These are phyloP conservation scores for Mus minutoides DNA, from an alignment of 2,797 vertebrate species.

Conservation along the genomic window DNA sequence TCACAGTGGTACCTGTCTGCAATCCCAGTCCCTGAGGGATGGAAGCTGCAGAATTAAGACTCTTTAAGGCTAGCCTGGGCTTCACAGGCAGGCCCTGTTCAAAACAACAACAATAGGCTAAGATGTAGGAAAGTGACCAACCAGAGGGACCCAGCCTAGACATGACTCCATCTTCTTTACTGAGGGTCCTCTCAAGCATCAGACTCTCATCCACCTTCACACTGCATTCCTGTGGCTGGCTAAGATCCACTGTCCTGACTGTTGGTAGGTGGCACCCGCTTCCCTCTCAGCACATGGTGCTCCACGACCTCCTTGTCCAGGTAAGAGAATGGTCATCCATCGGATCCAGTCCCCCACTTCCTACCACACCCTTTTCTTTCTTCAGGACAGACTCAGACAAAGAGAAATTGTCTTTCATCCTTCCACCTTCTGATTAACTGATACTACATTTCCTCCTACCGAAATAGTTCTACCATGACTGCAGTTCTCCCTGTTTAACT, in stretches of 20 bases:
- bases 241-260: background rate
- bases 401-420: background rate
- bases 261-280: background rate
- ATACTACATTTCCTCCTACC: background rate
- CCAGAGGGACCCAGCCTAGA: background rate
- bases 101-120: background rate
- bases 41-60: background rate
- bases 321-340: background rate
- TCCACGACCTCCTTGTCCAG: background rate
- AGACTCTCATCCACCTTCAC: background rate
- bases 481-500: background rate
- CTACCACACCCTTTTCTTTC: background rate
- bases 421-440: conserved; percentile 1
- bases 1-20: background rate
- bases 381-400: background rate
- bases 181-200: background rate
- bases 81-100: background rate
- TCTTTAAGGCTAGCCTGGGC: background rate
- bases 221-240: background rate
- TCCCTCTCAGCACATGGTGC: background rate
- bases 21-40: background rate
- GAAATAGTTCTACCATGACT: conserved; percentile 1
- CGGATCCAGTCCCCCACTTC: background rate
- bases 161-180: background rate
- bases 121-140: background rate